Evolutionary conservation across 2,113 vertebrate species (phyloP).

Genomic region (Microcebus tavaratra): DNA sequence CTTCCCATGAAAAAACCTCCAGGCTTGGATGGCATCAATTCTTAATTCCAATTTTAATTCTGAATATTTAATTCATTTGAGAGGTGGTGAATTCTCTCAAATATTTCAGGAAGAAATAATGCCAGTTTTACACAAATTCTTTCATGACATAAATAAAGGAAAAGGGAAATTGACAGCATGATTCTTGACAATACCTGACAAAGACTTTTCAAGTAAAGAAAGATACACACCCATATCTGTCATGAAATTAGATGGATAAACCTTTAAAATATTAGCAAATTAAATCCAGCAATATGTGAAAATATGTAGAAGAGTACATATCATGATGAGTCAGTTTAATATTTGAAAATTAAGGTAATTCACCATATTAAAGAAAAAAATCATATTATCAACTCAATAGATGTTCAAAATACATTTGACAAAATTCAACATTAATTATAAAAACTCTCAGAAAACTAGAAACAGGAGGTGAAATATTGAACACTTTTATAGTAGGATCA

Average conservation of each 20-base stretch:
- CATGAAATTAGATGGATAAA: background rate
- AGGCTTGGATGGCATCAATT: background rate
- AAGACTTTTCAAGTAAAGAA: slow-evolving; percentile 24
- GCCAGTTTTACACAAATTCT: background rate
- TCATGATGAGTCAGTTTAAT: background rate
- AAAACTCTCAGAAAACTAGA: background rate
- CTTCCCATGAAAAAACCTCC: background rate
- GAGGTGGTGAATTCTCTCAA: background rate
- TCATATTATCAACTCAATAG: background rate
- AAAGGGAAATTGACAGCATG: background rate
- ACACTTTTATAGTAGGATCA: background rate
- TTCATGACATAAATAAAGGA: background rate
- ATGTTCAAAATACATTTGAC: background rate
- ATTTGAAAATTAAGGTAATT: background rate
- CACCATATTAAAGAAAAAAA: background rate
- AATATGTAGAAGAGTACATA: background rate
- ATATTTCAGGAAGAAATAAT: background rate
- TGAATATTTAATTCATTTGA: background rate
- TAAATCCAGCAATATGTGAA: background rate
- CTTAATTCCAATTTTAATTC: slow-evolving; percentile 15
- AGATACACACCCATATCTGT: background rate
- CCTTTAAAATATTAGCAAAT: background rate
- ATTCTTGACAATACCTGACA: background rate
- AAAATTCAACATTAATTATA: background rate
- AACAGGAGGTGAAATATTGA: background rate